Conservation (phyloP, 2,888 invertebrate genomes). For the Cheiracanthium punctorium region DNA sequence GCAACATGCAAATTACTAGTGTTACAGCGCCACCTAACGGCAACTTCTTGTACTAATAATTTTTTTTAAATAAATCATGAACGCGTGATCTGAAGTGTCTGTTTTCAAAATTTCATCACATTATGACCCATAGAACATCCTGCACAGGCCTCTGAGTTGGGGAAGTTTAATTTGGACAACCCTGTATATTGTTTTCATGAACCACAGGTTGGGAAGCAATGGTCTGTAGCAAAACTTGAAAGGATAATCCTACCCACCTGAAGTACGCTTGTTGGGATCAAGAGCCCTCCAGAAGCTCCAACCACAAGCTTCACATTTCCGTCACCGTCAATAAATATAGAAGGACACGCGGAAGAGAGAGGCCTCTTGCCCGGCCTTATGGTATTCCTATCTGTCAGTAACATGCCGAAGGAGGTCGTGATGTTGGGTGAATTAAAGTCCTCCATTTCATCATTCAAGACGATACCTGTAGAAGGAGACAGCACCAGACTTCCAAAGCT, state of each 20-base stretch:
- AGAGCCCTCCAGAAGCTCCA: conserved; percentile 78
- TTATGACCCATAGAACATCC: no score
- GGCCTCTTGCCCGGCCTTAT: conserved; percentile 78
- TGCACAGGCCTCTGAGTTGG: no score
- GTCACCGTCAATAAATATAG: conserved; percentile 76
- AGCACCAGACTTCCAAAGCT: conserved; percentile 79
- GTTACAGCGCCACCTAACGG: no score
- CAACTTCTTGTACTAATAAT: no score
- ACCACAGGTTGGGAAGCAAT: no score
- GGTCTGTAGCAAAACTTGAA: no score
- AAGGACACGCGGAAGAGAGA: conserved; percentile 78
- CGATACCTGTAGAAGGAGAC: conserved; percentile 81
- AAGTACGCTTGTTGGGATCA: conserved; percentile 78
- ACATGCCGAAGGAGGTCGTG: conserved; percentile 83
- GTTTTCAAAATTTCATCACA: no score
- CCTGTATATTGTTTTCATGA: no score
- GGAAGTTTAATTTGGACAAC: no score
- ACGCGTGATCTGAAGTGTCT: no score
- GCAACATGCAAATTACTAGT: no score
- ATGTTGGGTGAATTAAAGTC: conserved; percentile 76
- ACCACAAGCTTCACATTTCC: conserved; percentile 76
- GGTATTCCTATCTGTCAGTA: conserved; percentile 75
- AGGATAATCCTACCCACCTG: conserved; percentile 74
- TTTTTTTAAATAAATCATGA: no score
- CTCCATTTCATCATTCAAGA: conserved; percentile 76